Base-by-base conservation (phyloP, 2,113 vertebrate species). In the Cephalopterus ornatus region DNA sequence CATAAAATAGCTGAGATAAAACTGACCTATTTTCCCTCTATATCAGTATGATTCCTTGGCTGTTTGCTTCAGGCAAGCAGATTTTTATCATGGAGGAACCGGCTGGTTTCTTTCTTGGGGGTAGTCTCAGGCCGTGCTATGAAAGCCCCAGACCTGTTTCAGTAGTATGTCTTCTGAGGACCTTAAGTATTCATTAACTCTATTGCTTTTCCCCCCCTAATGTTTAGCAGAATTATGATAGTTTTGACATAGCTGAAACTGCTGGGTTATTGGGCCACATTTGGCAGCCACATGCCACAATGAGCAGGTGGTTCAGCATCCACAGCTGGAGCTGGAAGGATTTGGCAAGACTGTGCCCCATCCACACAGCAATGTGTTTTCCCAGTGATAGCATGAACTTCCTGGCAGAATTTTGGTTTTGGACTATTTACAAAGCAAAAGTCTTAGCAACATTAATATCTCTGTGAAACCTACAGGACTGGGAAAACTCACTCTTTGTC, bases 351-450 rank as follows among this genome's bases (percentile, higher is more conserved):
- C 85, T 84, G 42, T 83, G 70, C 81, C 94, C 55, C 91, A 76
- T n/a, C 26, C 5, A 39, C 50, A 78, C 76, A 93, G 47, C 6
- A 20, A 84, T 92, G 73, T 91, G 59, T 96, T 97, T 97, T 92
- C 83, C 81, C 77, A 80, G 82, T 62, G 49, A 67, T 5, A 85
- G 92, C 23, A 79, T 62, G 55, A 71, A 74, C 61, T 85, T 91
- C 70, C 83, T 88, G 76, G 62, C 28, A 71, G 55, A 84, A 52
- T 52, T 68, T n/a, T 62, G 32, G 16, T 35, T 93, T 94, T 80
- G 72, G 37, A 37, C 94, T 65, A 83, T 80, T 82, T 55, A 9
- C 23, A 83, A 90, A 93, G 65, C 37, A 85, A 95, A 90, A 94
- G 66, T 68, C 55, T 53, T 55, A 67, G 62, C 42, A 95, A 14